Percentiles rank a stretch among this genome's conserved stretches.
These are phyloP conservation scores for Coregonus suidteri DNA, from an alignment of 2,797 vertebrate species.

Conservation along the genomic window DNA sequence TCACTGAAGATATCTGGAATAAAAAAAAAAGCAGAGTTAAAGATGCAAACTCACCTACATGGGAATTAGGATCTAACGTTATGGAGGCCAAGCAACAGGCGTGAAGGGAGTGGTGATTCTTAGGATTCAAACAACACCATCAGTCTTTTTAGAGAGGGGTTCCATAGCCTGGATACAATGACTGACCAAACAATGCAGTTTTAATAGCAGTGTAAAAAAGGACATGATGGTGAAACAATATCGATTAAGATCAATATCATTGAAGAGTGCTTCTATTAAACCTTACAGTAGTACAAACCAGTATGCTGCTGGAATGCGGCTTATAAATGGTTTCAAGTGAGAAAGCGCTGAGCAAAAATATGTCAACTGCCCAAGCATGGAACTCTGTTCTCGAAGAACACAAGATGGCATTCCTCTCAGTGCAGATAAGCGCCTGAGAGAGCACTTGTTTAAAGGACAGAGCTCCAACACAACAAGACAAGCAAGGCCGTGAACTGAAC, in stretches of 20 bases:
- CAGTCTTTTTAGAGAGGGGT: conserved; percentile 27
- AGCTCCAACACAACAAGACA: conserved; percentile 31
- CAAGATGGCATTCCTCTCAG: background rate
- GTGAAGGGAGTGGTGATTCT: conserved; percentile 3
- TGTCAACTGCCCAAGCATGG: conserved; percentile 28
- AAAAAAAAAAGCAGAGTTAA: conserved; percentile 17
- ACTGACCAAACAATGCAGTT: conserved; percentile 30
- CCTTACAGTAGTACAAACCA: conserved; percentile 24
- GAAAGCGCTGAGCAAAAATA: conserved; percentile 42
- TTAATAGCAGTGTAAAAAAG: conserved; percentile 40
- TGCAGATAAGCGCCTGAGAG: background rate
- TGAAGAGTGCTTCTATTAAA: conserved; percentile 27
- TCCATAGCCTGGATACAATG: conserved; percentile 38
- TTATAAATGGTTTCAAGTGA: conserved; percentile 13
- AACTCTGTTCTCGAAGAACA: conserved; percentile 27
- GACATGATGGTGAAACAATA: conserved; percentile 28
- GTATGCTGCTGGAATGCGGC: conserved; percentile 5
- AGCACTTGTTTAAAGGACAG: conserved; percentile 41
- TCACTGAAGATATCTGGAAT: conserved; percentile 83
- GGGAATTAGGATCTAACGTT: background rate
- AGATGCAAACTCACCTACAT: conserved; percentile 3
- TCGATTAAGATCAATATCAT: conserved; percentile 34
- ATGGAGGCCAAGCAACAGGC: conserved; percentile 22
- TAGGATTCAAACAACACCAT: conserved; percentile 37
- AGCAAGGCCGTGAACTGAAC: conserved; percentile 36